phyloP scores from a whole-genome alignment of 2,113 vertebrate species.

The Varanus komodoensis region DNA sequence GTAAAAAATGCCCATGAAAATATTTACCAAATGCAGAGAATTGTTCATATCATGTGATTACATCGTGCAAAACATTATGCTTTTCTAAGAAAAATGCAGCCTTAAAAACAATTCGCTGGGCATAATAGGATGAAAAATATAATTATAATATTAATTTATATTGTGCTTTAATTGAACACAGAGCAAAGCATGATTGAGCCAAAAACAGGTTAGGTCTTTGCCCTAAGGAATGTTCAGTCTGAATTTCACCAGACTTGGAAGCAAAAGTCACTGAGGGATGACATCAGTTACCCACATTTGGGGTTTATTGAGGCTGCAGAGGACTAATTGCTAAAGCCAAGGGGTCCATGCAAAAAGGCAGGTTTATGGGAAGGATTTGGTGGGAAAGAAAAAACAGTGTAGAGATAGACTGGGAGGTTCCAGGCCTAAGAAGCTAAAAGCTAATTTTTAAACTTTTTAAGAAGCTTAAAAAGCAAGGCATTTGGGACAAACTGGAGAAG shows the following conservation, averaged over 20 bases:
- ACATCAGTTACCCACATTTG: background rate
- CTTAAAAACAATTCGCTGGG: background rate
- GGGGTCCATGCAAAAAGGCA: background rate
- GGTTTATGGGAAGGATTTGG: background rate
- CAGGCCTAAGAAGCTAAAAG: background rate
- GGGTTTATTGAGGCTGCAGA: background rate
- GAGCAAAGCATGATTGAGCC: background rate
- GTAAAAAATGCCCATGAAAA: background rate
- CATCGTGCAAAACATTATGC: background rate
- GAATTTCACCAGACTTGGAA: background rate
- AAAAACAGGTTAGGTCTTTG: background rate
- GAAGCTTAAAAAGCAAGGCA: too few relatives aligned
- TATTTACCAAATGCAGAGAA: constrained; percentile 15
- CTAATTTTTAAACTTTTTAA: too few relatives aligned
- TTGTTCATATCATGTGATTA: background rate
- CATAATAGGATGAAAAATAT: background rate
- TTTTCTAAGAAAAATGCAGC: constrained; percentile 2
- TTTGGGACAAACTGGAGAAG: background rate
- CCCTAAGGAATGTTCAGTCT: background rate
- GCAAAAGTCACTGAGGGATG: background rate
- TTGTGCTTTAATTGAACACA: background rate
- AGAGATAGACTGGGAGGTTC: background rate
- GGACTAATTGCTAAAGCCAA: too few relatives aligned
- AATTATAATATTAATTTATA: background rate
- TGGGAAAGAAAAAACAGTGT: background rate